Conservation (phyloP, 2,113 vertebrate genomes). For the Paratilapia polleni region DNA sequence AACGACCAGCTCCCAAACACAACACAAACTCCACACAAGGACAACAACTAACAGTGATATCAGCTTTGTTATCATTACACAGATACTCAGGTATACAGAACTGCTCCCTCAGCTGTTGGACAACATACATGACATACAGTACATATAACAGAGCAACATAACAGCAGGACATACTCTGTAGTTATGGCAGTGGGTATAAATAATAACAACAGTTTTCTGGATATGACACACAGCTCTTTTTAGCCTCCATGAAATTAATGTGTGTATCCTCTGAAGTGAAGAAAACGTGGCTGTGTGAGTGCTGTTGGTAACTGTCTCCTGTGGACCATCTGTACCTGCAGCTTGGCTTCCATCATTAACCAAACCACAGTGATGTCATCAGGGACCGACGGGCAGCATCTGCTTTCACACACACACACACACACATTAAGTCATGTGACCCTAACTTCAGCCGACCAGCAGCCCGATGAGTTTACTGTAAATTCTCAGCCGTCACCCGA, state of each 20-base stretch:
- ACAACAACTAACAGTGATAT: no score
- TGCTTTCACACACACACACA: constrained; percentile 17
- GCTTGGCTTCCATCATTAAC: constrained; percentile 75
- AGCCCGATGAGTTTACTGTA: background rate
- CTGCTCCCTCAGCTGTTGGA: background rate
- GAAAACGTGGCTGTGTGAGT: background rate
- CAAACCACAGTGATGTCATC: constrained; percentile 59
- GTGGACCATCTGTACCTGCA: constrained; percentile 75
- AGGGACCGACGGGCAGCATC: constrained; percentile 37
- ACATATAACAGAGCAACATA: background rate
- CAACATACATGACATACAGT: background rate
- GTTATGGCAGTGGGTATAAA: background rate
- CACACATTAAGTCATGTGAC: background rate
- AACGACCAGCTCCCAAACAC: no score
- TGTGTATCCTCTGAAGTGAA: no score
- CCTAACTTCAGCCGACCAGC: background rate
- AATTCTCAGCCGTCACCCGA: background rate
- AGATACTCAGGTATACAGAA: no score
- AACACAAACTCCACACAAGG: no score
- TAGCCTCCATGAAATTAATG: no score
- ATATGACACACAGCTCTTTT: background rate
- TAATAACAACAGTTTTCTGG: background rate
- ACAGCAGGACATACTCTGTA: no score
- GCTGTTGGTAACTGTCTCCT: constrained; percentile 46
- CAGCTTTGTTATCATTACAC: no score